Percentiles rank a stretch among this genome's conserved stretches.
phyloP scores from a whole-genome alignment of 2,113 vertebrate species.

The Nettapus auritus region DNA sequence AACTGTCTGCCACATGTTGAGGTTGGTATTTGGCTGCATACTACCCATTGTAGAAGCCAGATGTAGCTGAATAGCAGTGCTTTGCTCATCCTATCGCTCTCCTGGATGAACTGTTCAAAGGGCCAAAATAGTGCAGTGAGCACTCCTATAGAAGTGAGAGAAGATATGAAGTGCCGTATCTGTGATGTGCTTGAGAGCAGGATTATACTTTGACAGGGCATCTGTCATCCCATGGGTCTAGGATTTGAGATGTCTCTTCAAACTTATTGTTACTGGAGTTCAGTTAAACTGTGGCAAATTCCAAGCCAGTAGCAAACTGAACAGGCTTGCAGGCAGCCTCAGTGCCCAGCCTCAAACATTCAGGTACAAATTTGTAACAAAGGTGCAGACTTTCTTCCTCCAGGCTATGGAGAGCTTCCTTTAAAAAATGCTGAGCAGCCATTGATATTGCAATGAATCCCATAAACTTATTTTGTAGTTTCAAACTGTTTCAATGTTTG shows the following conservation, averaged over 20 bases:
- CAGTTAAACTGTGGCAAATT: not conserved
- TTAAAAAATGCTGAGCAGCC: not conserved
- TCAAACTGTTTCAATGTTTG: not conserved
- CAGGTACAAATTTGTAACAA: not conserved
- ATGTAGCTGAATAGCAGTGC: constrained; percentile 17
- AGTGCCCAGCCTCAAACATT: not conserved
- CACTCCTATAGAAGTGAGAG: not conserved
- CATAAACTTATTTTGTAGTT: not conserved
- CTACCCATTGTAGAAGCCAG: constrained; percentile 28
- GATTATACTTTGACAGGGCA: not conserved
- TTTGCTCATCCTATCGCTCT: not conserved
- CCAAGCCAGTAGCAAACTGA: not conserved
- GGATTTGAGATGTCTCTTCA: not conserved
- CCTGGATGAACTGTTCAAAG: not conserved
- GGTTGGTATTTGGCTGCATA: not conserved
- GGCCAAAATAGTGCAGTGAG: not conserved
- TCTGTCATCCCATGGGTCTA: not conserved
- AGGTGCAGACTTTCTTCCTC: not conserved
- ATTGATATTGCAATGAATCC: not conserved
- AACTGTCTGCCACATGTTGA: not conserved
- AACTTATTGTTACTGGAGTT: not conserved
- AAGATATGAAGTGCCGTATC: not conserved
- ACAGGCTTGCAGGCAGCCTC: not conserved
- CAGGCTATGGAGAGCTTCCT: not conserved
- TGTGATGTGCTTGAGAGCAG: not conserved